Conservation (phyloP, 2,797 vertebrate genomes). For the Clarias platycephalus region DNA sequence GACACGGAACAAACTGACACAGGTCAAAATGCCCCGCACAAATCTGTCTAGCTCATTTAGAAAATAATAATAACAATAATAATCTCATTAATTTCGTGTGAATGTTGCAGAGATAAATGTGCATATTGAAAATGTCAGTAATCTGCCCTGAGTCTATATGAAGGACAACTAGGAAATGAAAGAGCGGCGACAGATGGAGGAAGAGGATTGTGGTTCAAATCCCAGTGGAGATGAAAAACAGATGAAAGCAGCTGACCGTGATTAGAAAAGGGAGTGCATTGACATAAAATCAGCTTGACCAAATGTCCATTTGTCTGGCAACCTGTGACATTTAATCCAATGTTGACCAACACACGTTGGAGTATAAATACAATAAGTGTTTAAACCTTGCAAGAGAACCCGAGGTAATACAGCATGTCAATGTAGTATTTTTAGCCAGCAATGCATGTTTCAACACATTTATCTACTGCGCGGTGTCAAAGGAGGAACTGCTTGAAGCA, state of each 20-base stretch:
- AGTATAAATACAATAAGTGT: background rate
- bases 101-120: background rate
- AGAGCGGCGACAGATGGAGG: constrained; percentile 48
- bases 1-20: background rate
- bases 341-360: background rate
- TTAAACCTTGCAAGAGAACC: background rate
- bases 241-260: constrained; percentile 50
- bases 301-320: background rate
- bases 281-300: constrained; percentile 16
- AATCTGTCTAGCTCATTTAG: background rate
- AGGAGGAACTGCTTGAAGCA: constrained; percentile 24
- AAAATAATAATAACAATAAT: background rate
- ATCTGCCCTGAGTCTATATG: background rate
- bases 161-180: constrained; percentile 53
- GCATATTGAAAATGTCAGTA: background rate
- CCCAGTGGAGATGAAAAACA: constrained; percentile 50
- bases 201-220: constrained; percentile 55
- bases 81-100: background rate
- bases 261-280: constrained; percentile 48
- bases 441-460: constrained; percentile 37
- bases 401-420: background rate
- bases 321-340: constrained; percentile 5
- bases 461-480: background rate
- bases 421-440: background rate
- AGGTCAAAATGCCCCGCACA: background rate